phyloP scores from a whole-genome alignment of 2,797 vertebrate species.

The Enteromius paludinosus region DNA sequence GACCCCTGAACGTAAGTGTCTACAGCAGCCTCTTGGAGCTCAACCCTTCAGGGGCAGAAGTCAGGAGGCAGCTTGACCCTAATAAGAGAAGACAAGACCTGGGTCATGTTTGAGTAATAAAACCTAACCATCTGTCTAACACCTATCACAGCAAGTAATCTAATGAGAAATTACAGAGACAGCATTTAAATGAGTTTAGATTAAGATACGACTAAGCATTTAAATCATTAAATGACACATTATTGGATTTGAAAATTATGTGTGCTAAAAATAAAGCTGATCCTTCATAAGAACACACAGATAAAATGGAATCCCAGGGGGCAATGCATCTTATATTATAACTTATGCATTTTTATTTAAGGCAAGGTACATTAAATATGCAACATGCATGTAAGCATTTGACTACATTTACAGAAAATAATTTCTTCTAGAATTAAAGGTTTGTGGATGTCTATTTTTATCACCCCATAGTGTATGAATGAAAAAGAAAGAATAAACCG shows the following conservation, averaged over 20 bases:
- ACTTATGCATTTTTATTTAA: neutral
- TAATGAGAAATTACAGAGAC: neutral
- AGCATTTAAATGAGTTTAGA: neutral
- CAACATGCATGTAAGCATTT: neutral
- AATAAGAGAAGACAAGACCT: slow-evolving; percentile 10
- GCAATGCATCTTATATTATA: neutral
- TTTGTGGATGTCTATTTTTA: neutral
- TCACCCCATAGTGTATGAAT: neutral
- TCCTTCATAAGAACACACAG: neutral
- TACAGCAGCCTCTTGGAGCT: slow-evolving; percentile 11
- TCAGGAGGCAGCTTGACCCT: slow-evolving; percentile 34
- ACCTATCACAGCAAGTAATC: neutral
- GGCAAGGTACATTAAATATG: neutral
- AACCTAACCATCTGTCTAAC: slow-evolving; percentile 22
- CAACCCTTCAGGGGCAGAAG: slow-evolving; percentile 19
- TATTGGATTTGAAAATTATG: neutral
- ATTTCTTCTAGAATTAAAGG: neutral
- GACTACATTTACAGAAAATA: neutral
- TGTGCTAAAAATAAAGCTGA: neutral
- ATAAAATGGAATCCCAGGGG: neutral
- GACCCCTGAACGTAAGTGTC: neutral
- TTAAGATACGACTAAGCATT: neutral
- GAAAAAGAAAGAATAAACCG: no score
- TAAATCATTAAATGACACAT: neutral
- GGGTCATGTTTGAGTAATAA: slow-evolving; percentile 8